phyloP scores from a whole-genome alignment of 2,113 vertebrate species.

The Centropus unirufus region DNA sequence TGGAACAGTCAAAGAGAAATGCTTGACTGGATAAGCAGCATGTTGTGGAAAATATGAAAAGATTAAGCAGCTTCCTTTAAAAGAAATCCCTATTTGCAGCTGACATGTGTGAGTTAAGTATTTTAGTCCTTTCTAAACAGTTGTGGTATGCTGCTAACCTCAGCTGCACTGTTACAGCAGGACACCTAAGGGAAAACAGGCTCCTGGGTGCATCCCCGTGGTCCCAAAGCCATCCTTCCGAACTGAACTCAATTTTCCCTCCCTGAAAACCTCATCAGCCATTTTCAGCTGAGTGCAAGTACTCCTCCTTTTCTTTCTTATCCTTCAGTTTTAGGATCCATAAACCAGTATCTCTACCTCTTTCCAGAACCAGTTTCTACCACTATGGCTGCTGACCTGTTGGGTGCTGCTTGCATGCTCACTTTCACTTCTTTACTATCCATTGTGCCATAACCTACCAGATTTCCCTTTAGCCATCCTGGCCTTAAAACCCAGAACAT shows the following conservation, averaged over 20 bases:
- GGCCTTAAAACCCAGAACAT: background rate
- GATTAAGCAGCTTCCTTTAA: background rate
- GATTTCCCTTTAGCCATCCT: background rate
- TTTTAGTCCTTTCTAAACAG: background rate
- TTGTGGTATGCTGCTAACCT: background rate
- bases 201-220: rapidly evolving
- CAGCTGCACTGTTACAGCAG: background rate
- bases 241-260: background rate
- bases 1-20: background rate
- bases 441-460: background rate
- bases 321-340: background rate
- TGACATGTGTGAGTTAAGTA: background rate
- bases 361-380: background rate
- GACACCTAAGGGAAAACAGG: background rate
- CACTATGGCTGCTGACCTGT: background rate
- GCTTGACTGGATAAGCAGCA: background rate
- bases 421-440: background rate
- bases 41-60: background rate
- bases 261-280: background rate
- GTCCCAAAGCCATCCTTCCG: background rate
- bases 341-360: background rate
- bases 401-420: background rate
- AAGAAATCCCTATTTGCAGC: background rate
- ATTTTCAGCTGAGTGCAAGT: background rate
- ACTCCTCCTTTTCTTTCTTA: background rate